Evolutionary conservation across 1,140 invertebrate genomes (phyloP), one percentile per base, ranked within the genome.

Genomic region (Adelges cooleyi): DNA sequence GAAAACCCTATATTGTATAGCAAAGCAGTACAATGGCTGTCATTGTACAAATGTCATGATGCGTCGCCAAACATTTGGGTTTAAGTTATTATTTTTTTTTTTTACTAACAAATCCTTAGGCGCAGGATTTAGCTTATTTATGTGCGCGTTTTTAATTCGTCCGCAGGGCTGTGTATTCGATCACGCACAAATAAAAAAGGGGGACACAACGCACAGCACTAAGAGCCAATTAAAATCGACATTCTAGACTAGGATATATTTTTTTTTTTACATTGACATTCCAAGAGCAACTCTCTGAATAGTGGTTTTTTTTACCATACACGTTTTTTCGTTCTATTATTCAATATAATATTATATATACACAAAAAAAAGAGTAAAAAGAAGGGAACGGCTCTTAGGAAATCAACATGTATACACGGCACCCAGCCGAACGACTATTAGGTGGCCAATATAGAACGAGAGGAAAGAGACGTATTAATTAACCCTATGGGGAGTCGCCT

Each of bases 211-310:
- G 13, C 18, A 13, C 20, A 10, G n/a, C 38, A 59, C 17, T 33
- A 46, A 62, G 56, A 48, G 56, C 56, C 56, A 62, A 62, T 62
- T 62, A 62, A 62, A 62, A 62, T 25, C 42, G n/a, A n/a, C 42
- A 46, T 62, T 62, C 25, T 62, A 33, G 25, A 62, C 56, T 27
- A 62, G 56, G 40, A 62, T 42, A 29, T 62, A 33, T 62, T 62
- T 56, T 62, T 62, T 56, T 62, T 59, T 13, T 52, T 15, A 46
- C 46, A 62, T 48, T 62, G 42, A 62, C 56, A 46, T 48, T 62
- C 25, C 42, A 42, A 56, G 42, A 33, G 29, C 29, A 33, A 33
- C 29, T 33, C 29, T 5, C 11, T 6, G 29, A 6, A 27, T 44
- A 46, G 23, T 44, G 17, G 54, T 20, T 17, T 40, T 56, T 54